Base-by-base conservation (phyloP, 2,113 vertebrate genomes). In the Agelaius tricolor region DNA sequence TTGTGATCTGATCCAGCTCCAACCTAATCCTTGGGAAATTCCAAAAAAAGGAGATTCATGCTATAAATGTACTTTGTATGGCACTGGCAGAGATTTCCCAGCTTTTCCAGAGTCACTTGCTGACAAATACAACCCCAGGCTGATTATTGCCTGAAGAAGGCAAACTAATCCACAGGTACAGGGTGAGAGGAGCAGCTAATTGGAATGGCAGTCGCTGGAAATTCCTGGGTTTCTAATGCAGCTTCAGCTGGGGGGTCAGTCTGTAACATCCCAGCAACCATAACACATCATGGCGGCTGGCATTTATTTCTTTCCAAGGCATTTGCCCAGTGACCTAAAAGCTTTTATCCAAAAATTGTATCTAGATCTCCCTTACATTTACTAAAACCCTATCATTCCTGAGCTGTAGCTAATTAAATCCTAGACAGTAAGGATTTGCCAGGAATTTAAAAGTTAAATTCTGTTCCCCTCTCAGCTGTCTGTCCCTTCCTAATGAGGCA, bases 101-200 rank as follows among this genome's bases (percentile, higher is more conserved):
- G 85, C 67, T 62, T 88, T 77, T 74, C 63, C 43, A 39, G 75
- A 77, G 90, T 58, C 71, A 23, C 46, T 61, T 47, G 68, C 71
- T 88, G 43, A 77, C n/a, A 84, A 75, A 89, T 52, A 35, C 67
- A 77, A 24, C 20, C 69, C 30, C 35, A 51, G 35, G 19, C 10
- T 83, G 81, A 93, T 71, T 67, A 74, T 33, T 90, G 82, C 43
- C 63, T 54, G 66, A 68, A 95, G 90, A 83, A 93, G 88, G 44
- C 66, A 87, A 96, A 63, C 51, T 81, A 96, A 84, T 89, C n/a
- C 89, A 77, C 31, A 77, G 52, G 76, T 46, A 58, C 37, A 31
- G 1, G 12, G 37, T 39, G 59, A 83, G 55, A 90, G 59, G 21
- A 76, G 51, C 55, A 92, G 65, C 79, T 81, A 54, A 76, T 18